These are phyloP conservation scores for Epizoanthus stellaris DNA, from an alignment of 92 coral and sea anemone genomes.

Conservation along the genomic window DNA sequence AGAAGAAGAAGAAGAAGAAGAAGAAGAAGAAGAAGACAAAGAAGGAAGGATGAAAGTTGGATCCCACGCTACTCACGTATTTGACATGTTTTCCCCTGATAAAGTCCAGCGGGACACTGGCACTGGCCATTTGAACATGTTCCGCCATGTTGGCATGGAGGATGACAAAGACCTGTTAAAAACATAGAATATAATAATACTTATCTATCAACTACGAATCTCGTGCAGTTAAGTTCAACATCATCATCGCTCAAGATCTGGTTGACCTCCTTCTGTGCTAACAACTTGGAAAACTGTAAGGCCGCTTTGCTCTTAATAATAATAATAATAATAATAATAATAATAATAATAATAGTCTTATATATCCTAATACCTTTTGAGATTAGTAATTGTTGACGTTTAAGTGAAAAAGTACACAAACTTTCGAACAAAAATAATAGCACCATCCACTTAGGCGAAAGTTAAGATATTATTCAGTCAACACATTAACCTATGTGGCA, in stretches of 20 bases:
- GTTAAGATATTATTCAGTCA: too few species aligned
- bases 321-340: too few species aligned
- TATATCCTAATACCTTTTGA: too few species aligned
- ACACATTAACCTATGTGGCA: not conserved
- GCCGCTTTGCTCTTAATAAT: too few species aligned
- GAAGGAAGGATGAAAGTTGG: not conserved
- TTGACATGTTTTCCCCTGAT: slow-evolving; percentile 87
- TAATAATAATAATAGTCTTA: too few species aligned
- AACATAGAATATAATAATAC: not conserved
- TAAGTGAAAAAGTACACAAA: not conserved
- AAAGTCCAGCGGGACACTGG: slow-evolving; percentile 85
- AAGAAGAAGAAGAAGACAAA: not conserved
- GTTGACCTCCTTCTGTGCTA: too few species aligned
- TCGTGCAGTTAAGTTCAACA: too few species aligned
- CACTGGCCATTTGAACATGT: slow-evolving; percentile 80
- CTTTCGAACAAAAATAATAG: too few species aligned
- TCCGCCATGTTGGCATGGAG: slow-evolving; percentile 91
- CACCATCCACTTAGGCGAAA: not conserved
- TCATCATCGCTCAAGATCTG: too few species aligned
- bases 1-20: not conserved
- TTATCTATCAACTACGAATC: not conserved
- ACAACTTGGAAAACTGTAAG: not conserved
- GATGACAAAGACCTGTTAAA: slow-evolving; percentile 81
- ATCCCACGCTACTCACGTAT: slow-evolving; percentile 60
- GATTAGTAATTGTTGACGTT: too few species aligned